Evolutionary conservation across 2,113 vertebrate species (phyloP).

Genomic region (Coturnix japonica): DNA sequence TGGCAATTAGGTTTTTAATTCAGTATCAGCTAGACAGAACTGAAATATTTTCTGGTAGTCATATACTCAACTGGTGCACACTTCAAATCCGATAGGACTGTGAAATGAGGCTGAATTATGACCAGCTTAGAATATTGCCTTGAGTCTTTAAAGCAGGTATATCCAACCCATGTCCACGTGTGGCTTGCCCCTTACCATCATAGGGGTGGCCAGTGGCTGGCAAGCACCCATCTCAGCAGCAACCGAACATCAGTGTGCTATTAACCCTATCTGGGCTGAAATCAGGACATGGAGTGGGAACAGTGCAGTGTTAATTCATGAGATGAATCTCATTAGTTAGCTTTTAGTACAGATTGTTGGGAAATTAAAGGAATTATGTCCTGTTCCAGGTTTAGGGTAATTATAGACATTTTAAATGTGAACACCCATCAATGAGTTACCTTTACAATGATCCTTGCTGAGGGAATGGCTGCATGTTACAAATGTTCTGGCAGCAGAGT

Average conservation of each 20-base stretch:
- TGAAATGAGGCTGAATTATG: not conserved
- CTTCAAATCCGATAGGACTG: not conserved
- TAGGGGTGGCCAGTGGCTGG: too few species aligned
- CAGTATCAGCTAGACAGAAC: not conserved
- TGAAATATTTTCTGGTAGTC: not conserved
- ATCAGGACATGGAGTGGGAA: too few species aligned
- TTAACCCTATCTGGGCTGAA: too few species aligned
- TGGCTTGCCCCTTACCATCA: too few species aligned
- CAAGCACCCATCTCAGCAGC: too few species aligned
- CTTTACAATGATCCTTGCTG: not conserved
- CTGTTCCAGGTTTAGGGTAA: not conserved
- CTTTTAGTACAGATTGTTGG: not conserved
- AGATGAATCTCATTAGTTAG: too few species aligned
- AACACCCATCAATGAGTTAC: too few species aligned
- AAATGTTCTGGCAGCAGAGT: not conserved
- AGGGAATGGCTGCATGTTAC: not conserved
- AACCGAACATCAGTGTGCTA: too few species aligned
- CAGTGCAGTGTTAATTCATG: too few species aligned
- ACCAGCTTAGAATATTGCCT: not conserved
- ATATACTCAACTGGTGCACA: not conserved
- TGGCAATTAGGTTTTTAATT: slow-evolving; percentile 12
- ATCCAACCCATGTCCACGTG: too few species aligned
- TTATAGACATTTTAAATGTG: not conserved
- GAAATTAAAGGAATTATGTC: not conserved
- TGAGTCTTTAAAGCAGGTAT: not conserved